Evolutionary conservation across 2,113 vertebrate genomes (phyloP), one percentile per base, ranked within the genome.

Genomic region (Chionis minor): DNA sequence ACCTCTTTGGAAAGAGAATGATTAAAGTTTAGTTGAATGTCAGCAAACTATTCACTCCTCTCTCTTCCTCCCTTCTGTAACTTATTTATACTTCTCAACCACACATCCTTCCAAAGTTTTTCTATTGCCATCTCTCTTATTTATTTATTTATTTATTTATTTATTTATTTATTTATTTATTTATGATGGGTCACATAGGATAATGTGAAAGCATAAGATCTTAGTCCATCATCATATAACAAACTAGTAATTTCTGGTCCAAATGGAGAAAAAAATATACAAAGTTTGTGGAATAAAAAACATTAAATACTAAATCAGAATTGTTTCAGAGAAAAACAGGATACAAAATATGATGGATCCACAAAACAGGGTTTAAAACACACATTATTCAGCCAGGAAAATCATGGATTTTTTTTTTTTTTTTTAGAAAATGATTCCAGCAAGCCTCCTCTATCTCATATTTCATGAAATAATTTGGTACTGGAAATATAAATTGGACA

Each of bases 1-100:
- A 96, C 71, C 23, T 97, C 74, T 90, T 93, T 96, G 81, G 71
- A 92, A 94, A 88, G 49, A 85, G 80, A 92, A 96, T 86, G 24
- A 93, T 96, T 96, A 96, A 96, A 94, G 95, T 90, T 94, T 77
- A 94, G 80, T 45, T 93, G 90, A 95, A 92, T 96, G 94, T 85
- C 96, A 96, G 75, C 63, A 96, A 94, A 94, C 89, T 84, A 89
- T 83, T 91, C 75, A 62, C 45, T 94, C 23, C 35, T 87, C 38
- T 94, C 51, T 75, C 38, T 86, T 94, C 54, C 51, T 73, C 21
- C 12, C 6, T 75, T 86, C 44, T 74, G 40, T 52, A 78, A 87
- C 56, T 94, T 94, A 91, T 62, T 96, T 93, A 69, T 74, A 67
- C 18, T 81, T 91, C n/a, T 73, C 81, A 74, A 49, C 18, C 19